phyloP scores from a whole-genome alignment of 1,140 invertebrate species.

The Brachionus koreanus region DNA sequence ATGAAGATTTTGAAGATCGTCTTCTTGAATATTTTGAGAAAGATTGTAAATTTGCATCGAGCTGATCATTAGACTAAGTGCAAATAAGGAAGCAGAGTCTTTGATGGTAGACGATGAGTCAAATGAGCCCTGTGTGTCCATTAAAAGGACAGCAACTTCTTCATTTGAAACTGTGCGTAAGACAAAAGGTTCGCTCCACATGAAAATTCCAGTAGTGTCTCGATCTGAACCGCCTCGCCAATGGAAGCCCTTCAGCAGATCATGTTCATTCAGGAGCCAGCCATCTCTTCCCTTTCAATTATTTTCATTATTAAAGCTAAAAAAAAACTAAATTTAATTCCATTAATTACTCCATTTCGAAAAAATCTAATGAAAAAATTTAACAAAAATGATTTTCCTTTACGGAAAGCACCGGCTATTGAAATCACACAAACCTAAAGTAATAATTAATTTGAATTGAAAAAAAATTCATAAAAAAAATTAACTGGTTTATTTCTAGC shows the following conservation, averaged over 20 bases:
- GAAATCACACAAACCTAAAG: slow-evolving; percentile 76
- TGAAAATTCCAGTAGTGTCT: slow-evolving; percentile 87
- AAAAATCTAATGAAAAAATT: slow-evolving; percentile 89
- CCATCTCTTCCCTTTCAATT: slow-evolving; percentile 54
- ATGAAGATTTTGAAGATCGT: slow-evolving; percentile 90
- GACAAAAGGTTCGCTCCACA: slow-evolving; percentile 92
- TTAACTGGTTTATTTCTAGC: slow-evolving; percentile 11
- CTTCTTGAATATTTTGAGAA: slow-evolving; percentile 90
- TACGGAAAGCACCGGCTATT: slow-evolving; percentile 89
- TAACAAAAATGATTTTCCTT: slow-evolving; percentile 87
- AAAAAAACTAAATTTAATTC: background rate
- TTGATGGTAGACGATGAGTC: slow-evolving; percentile 91
- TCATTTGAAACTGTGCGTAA: background rate
- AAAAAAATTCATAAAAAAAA: background rate
- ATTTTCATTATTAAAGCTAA: background rate
- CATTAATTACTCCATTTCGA: background rate
- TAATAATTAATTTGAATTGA: background rate
- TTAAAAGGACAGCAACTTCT: slow-evolving; percentile 74
- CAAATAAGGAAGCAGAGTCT: slow-evolving; percentile 93
- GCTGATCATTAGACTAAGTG: slow-evolving; percentile 86
- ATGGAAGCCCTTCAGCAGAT: slow-evolving; percentile 67
- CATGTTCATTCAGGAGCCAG: slow-evolving; percentile 60
- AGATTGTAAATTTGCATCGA: slow-evolving; percentile 93
- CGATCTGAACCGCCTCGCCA: slow-evolving; percentile 89
- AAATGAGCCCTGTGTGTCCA: slow-evolving; percentile 96